These are phyloP conservation scores for Melanostoma mellinum DNA, from an alignment of 2,888 invertebrate genomes.

Conservation along the genomic window DNA sequence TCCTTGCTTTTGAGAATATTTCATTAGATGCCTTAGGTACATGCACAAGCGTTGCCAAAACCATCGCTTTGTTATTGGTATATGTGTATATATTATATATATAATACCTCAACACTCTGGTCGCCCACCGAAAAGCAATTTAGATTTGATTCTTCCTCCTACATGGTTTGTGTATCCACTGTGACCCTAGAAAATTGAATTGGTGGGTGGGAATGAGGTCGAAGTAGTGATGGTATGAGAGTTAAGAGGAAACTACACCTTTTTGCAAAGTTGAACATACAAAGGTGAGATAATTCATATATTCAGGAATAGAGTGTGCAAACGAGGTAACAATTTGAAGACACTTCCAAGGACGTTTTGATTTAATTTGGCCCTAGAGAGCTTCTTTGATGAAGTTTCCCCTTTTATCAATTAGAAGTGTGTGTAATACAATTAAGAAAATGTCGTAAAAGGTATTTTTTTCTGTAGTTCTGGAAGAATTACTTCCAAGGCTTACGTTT, in stretches of 20 bases:
- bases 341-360: constrained; percentile 62
- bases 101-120: constrained; percentile 1
- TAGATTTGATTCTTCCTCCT: constrained; percentile 46
- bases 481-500: too few relatives aligned
- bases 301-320: neutral
- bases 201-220: neutral
- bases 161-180: constrained; percentile 47
- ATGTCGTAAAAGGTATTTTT: neutral
- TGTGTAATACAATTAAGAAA: constrained; percentile 45
- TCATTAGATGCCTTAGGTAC: constrained; percentile 34
- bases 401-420: constrained; percentile 43
- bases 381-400: constrained; percentile 47
- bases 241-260: constrained; percentile 6
- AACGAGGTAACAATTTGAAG: constrained; percentile 59
- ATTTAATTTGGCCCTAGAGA: constrained; percentile 49
- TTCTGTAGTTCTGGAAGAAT: neutral
- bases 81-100: constrained; percentile 39
- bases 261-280: constrained; percentile 1
- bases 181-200: constrained; percentile 27
- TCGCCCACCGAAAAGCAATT: constrained; percentile 57
- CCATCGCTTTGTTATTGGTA: neutral
- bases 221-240: neutral
- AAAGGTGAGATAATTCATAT: constrained; percentile 14
- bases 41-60: neutral
- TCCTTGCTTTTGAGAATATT: constrained; percentile 44